Base-by-base conservation (phyloP, 2,888 invertebrate species). In the Epinotia bilunana region DNA sequence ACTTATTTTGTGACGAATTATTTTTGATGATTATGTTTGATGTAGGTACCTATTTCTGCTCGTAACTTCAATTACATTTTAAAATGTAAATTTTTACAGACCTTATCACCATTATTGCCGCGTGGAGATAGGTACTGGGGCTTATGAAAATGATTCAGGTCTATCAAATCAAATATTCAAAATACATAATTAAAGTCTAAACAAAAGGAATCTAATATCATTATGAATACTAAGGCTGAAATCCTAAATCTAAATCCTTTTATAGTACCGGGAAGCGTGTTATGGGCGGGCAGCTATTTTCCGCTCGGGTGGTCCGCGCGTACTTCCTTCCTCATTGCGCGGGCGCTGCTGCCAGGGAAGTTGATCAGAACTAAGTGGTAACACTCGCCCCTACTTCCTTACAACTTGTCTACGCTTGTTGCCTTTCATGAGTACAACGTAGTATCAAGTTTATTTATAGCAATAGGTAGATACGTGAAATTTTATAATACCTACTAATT, bases 261-360 rank as follows among this genome's bases (percentile, higher is more conserved):
- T 53, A 53, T n/a, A 53, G 53, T 43, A 67, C n/a, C 55, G 67
- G 75, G 73, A 74, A 78, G 74, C 70, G 78, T 73, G 70, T 71
- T 77, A 55, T 69, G 74, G 71, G 73, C 68, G 77, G 77, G 74
- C 68, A 61, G 72, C 20, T 55, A 76, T 78, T 86, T 86, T 87
- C 83, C 82, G 83, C 82, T 80, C 80, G 84, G 81, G 79, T 83
- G 67, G 55, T 80, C 72, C 76, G 80, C 80, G 79, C 82, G 72
- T 60, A 53, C 81, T 79, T 83, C 81, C 82, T 90, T 88, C 90
- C 88, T 88, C 80, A 86, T 88, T 87, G 84, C 80, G 80, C 78
- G 76, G 78, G 80, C 81, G 76, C 81, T 82, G 76, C 81, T 82
- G 82, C 77, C 78, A 79, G 76, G 80, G 23, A 72, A 74, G 55